A percentile compares a stretch with the other conserved stretches of the same genome.
Evolutionary conservation across 2,888 invertebrate genomes (phyloP).

Genomic region (Nomada flava): DNA sequence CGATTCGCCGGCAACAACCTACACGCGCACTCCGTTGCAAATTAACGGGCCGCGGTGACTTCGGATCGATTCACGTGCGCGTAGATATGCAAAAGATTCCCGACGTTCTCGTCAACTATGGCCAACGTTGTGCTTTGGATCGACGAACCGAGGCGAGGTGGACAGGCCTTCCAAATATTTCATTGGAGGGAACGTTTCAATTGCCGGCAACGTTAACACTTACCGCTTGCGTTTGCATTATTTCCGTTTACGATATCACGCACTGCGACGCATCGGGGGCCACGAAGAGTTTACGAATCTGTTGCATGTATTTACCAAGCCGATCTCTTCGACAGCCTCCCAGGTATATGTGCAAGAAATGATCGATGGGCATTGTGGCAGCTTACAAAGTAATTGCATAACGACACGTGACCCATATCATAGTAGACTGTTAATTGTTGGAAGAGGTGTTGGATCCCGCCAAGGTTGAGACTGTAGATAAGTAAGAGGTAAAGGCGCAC

Average conservation of each 20-base stretch:
- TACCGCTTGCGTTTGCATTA: no score
- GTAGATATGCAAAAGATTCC: background rate
- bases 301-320: background rate
- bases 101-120: no score
- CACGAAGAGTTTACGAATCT: no score
- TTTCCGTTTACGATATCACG: no score
- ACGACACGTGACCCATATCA: conserved; percentile 19
- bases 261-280: no score
- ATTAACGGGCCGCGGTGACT: conserved; percentile 19
- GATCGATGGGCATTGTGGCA: conserved; percentile 8
- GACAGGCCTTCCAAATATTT: no score
- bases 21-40: conserved; percentile 23
- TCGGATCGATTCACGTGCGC: conserved; percentile 7
- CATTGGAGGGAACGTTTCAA: no score
- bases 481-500: background rate
- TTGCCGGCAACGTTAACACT: no score
- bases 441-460: conserved; percentile 26
- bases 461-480: conserved; percentile 39
- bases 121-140: no score
- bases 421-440: conserved; percentile 41
- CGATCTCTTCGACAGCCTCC: background rate
- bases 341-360: background rate
- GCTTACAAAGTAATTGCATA: conserved; percentile 29
- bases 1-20: conserved; percentile 42
- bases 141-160: no score